Evolutionary conservation across 2,888 invertebrate genomes (phyloP), one percentile per base, ranked within the genome.

Genomic region (Tachina lurida): DNA sequence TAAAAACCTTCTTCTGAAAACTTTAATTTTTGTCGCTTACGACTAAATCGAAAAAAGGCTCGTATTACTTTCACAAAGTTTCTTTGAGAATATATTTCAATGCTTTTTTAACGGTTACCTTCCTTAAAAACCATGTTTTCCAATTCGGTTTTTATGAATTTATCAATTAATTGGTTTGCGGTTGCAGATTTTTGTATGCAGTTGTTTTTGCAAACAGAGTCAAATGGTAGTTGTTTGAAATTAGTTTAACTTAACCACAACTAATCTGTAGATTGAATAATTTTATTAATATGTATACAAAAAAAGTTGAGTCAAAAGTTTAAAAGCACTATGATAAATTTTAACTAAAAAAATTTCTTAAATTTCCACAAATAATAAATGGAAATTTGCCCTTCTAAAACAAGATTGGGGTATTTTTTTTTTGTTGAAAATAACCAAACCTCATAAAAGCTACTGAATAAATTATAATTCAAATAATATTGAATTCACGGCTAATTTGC

Each of bases 141-240:
- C 41, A 70, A 82, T 76, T 76, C 45, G 70, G 82, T 76, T 76
- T 76, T 54, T 63, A 56, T 76, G 75, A 68, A 81, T 62, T 47
- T 68, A 75, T 70, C 75, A 68, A 81, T 81, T 81, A 81, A 81
- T 81, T 81, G 75, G 68, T 62, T 77, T 73, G 77, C 62, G 82
- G 73, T 63, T 67, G 67, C 71, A 39, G 43, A 60, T n/a, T n/a
- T n/a, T n/a, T 63, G 19, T 70, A 60, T 19, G 54, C 12, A 60
- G 65, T 54, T 78, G 56, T 60, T 63, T 60, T 68, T 60, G 43
- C 43, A 39, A 65, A 54, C 63, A 73, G 12, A 41, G 65, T 73
- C 49, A 22, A 52, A 49, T 74, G 71, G n/a, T 49, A 65, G 58
- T 78, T 77, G 63, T 58, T 39, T 2, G 47, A 85, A 82, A 85